These are phyloP conservation scores for Apodemia hepburni DNA, from an alignment of 2,888 invertebrate genomes.

Conservation along the genomic window DNA sequence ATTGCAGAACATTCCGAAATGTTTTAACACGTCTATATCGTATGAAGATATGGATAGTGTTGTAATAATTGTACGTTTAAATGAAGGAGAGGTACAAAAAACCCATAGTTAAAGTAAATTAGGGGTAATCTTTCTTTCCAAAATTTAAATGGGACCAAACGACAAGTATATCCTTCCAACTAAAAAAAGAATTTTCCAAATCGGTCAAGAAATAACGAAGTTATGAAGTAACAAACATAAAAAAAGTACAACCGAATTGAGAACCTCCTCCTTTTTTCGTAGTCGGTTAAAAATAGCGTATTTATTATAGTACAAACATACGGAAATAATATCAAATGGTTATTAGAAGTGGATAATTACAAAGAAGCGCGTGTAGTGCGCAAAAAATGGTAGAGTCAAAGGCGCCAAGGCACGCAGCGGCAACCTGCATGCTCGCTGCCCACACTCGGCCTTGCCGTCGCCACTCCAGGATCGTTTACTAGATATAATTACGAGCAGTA, in stretches of 20 bases:
- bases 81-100: too few species aligned
- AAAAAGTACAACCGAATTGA: too few species aligned
- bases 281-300: background rate
- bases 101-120: too few species aligned
- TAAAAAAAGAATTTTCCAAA: too few species aligned
- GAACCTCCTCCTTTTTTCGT: too few species aligned
- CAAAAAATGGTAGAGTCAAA: slow-evolving; percentile 40
- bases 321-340: slow-evolving; percentile 7
- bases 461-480: slow-evolving; percentile 63
- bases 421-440: slow-evolving; percentile 43
- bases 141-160: too few species aligned
- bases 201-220: too few species aligned
- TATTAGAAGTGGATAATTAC: slow-evolving; percentile 20
- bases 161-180: too few species aligned
- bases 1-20: slow-evolving; percentile 29
- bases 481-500: slow-evolving; percentile 51
- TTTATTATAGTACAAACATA: background rate
- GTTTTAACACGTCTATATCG: background rate
- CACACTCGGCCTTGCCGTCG: slow-evolving; percentile 62
- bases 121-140: too few species aligned
- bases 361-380: slow-evolving; percentile 36
- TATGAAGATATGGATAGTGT: background rate
- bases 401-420: slow-evolving; percentile 32
- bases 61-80: too few species aligned
- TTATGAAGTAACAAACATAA: too few species aligned